Base-by-base conservation (phyloP, 2,113 vertebrate species). In the Colius striatus region DNA sequence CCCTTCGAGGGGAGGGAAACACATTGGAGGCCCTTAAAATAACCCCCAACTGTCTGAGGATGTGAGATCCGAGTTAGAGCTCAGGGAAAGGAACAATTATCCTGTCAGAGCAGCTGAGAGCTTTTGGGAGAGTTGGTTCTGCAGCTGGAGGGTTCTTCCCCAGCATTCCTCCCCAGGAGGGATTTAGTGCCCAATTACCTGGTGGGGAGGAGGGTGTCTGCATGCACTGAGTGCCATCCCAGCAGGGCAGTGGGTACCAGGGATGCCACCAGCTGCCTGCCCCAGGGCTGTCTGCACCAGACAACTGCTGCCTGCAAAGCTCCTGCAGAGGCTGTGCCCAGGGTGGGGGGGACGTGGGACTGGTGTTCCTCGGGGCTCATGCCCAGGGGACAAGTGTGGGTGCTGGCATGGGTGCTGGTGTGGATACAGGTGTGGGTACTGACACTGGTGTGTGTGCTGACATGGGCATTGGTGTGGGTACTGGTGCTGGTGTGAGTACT, bases 61-160 rank as follows among this genome's bases (percentile, higher is more conserved):
- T 76, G 83, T 82, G 96, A 97, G 94, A 90, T 75, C 95, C 72
- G 80, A 80, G 93, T 82, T 98, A 98, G 98, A 98, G 97, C 97
- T 97, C 41, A 0, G 94, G 95, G 94, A 98, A 97, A 97, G 97
- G 97, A 97, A 97, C 97, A 98, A 98, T 98, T 98, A 98, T 94
- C 74, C 95, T 98, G 98, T 98, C 98, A 98, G 90, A 62, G 88
- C 66, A 95, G 97, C 97, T 96, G 98, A 98, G 96, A 96, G 83
- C 95, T 97, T 97, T 98, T 97, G 97, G 97, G 97, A 98, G 97
- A 96, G 96, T 97, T 87, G 38, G 94, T 96, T 97, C 95, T 48
- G 75, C 94, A 96, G 96, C 96, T 91, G 47, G 97, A 97, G 97
- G 97, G 97, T 98, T 75, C 72, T 54, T 23, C 92, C 96, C 89